Conservation (phyloP, 2,113 vertebrate genomes). For the Oxyruncus cristatus region DNA sequence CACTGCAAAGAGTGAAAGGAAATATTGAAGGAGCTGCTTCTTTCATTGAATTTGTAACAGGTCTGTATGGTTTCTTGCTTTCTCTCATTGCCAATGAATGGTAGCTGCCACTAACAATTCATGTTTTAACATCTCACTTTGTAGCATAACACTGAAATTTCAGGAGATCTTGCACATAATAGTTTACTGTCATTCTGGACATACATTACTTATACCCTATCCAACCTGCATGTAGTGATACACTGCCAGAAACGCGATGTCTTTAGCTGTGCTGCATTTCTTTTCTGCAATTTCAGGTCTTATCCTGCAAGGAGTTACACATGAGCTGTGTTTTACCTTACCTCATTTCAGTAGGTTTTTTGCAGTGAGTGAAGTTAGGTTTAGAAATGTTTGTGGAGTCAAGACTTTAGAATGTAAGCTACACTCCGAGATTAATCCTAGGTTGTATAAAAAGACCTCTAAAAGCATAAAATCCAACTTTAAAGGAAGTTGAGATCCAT, state of each 20-base stretch:
- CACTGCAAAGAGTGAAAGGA: constrained; percentile 74
- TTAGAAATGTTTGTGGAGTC: background rate
- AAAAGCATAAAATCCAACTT: background rate
- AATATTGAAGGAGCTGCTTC: constrained; percentile 62
- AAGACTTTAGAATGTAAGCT: background rate
- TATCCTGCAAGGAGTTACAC: background rate
- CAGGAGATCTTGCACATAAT: background rate
- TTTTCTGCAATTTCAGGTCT: background rate
- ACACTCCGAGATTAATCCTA: background rate
- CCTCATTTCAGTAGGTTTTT: background rate
- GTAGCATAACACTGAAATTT: background rate
- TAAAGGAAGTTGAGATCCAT: background rate
- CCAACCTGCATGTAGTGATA: background rate
- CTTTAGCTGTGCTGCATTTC: background rate
- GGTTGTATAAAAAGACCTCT: background rate
- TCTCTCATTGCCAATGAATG: background rate
- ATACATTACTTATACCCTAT: background rate
- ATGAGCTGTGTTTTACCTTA: background rate
- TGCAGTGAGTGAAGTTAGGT: background rate
- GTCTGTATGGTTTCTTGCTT: constrained; percentile 50
- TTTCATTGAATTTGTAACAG: constrained; percentile 72
- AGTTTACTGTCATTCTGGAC: background rate
- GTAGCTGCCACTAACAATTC: background rate
- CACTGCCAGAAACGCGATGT: background rate
- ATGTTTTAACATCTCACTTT: background rate